A percentile compares a stretch with the other conserved stretches of the same genome.
These are phyloP conservation scores for Diadumene lineata DNA, from an alignment of 92 coral and sea anemone species.

Conservation along the genomic window DNA sequence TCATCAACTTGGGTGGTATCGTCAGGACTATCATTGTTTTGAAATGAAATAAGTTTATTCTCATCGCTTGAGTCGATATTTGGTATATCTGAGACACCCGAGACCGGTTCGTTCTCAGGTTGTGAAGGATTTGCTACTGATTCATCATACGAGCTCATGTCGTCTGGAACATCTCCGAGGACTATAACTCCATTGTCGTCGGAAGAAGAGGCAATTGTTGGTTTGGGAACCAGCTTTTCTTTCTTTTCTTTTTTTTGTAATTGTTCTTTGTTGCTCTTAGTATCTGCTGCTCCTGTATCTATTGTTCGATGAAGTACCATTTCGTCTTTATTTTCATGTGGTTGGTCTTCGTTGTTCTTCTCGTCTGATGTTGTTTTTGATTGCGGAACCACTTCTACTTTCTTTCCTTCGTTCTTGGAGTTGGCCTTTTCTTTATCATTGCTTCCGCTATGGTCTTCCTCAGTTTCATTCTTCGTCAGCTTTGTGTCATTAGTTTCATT, in stretches of 20 bases:
- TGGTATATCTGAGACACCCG: neutral
- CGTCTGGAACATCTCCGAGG: neutral
- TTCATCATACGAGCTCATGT: neutral
- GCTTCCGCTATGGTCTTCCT: neutral
- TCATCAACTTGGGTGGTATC: neutral
- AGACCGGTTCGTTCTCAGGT: neutral
- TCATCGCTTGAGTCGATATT: neutral
- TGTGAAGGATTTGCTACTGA: neutral
- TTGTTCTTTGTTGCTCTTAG: neutral
- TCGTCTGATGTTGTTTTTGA: too few relatives aligned
- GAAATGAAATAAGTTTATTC: constrained; percentile 9
- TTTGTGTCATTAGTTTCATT: neutral
- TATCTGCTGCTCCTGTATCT: neutral
- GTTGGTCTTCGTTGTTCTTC: too few relatives aligned
- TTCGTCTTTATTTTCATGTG: too few relatives aligned
- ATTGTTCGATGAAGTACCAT: too few relatives aligned
- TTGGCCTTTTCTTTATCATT: too few relatives aligned
- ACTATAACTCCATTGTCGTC: constrained; percentile 2
- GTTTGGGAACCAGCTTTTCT: neutral
- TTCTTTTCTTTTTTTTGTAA: neutral
- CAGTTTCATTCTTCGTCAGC: neutral
- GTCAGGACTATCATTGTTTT: neutral
- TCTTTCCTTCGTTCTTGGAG: too few relatives aligned
- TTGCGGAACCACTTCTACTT: too few relatives aligned
- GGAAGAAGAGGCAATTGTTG: neutral